A percentile compares a stretch with the other conserved stretches of the same genome.
Conservation (phyloP, 1,140 invertebrate species). For the Apis dorsata region DNA sequence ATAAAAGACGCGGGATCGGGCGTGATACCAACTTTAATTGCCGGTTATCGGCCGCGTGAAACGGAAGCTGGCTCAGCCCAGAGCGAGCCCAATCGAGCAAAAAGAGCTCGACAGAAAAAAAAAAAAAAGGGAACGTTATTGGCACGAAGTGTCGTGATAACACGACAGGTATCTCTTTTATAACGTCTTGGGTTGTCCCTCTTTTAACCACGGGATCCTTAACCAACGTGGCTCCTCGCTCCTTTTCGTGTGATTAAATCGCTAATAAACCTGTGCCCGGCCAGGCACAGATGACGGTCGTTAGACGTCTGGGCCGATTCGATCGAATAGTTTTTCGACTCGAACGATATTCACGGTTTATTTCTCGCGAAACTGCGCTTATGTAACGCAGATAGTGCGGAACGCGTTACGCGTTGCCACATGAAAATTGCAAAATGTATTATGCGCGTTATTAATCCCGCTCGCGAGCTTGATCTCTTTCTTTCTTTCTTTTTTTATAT, state of each 20-base stretch:
- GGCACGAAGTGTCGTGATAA: constrained; percentile 4
- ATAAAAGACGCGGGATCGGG: constrained; percentile 1
- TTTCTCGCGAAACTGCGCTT: neutral
- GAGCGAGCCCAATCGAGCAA: neutral
- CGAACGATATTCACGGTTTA: neutral
- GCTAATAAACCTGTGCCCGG: neutral
- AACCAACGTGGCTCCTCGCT: neutral
- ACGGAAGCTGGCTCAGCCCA: neutral
- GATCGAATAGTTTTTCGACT: neutral
- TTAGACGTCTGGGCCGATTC: neutral
- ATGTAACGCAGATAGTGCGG: constrained; percentile 16
- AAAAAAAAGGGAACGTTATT: neutral
- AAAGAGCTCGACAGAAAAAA: constrained; percentile 6
- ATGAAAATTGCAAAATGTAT: neutral
- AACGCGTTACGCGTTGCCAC: constrained; percentile 3
- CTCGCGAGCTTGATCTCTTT: neutral
- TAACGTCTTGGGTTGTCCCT: no score
- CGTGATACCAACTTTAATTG: constrained; percentile 25
- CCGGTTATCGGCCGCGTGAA: constrained; percentile 17
- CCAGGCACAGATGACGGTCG: neutral
- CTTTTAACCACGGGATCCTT: neutral
- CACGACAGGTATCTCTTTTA: neutral
- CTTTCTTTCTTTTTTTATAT: neutral
- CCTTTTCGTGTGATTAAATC: neutral
- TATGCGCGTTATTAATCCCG: constrained; percentile 14